Conservation (phyloP, 2,888 invertebrate species). For the Empis stercorea region DNA sequence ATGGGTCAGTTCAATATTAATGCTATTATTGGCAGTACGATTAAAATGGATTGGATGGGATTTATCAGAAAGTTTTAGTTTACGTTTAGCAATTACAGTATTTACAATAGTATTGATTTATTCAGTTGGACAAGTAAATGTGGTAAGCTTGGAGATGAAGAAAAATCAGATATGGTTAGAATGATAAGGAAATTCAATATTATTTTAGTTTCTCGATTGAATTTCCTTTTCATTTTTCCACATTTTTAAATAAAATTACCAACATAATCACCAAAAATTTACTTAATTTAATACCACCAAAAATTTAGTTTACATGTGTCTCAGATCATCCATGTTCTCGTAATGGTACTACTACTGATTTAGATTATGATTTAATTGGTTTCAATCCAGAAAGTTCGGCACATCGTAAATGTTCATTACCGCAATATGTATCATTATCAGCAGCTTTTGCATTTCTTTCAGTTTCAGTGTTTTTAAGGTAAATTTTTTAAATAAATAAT, state of each 20-base stretch:
- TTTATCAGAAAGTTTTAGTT: slow-evolving; percentile 66
- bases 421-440: slow-evolving; percentile 75
- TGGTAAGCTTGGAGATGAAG: slow-evolving; percentile 49
- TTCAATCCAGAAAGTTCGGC: slow-evolving; percentile 35
- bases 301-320: slow-evolving; percentile 48
- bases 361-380: slow-evolving; percentile 21
- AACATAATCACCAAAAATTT: too few species aligned
- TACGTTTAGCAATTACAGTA: slow-evolving; percentile 73
- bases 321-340: slow-evolving; percentile 35
- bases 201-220: too few species aligned
- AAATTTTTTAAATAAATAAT: slow-evolving; percentile 6
- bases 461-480: slow-evolving; percentile 68
- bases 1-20: slow-evolving; percentile 78
- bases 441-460: slow-evolving; percentile 74
- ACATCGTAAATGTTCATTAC: slow-evolving; percentile 70
- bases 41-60: slow-evolving; percentile 77
- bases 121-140: slow-evolving; percentile 83
- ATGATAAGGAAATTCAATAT: not conserved
- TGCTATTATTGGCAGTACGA: slow-evolving; percentile 69
- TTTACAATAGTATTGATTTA: slow-evolving; percentile 78
- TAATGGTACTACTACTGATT: slow-evolving; percentile 20
- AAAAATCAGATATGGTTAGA: not conserved
- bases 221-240: not conserved
- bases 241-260: too few species aligned
- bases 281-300: too few species aligned